These are phyloP conservation scores for Upupa epops DNA, from an alignment of 2,113 vertebrate genomes.

Conservation along the genomic window DNA sequence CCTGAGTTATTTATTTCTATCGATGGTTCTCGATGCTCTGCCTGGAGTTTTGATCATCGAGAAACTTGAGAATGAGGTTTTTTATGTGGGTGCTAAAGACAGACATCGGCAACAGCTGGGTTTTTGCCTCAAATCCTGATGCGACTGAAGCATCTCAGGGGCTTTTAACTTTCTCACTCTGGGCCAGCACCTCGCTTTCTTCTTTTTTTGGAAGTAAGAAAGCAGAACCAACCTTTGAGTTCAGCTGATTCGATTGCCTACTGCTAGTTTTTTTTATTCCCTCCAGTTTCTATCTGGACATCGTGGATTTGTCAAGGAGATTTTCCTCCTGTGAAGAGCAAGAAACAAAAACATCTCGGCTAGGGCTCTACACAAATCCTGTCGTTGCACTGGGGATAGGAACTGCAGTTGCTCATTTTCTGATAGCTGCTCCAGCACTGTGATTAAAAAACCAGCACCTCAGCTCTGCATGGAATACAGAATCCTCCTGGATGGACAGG, in stretches of 20 bases:
- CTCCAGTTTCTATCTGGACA: conserved; percentile 6
- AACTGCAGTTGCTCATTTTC: neutral
- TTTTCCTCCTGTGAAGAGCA: conserved; percentile 52
- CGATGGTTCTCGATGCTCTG: neutral
- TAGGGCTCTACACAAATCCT: conserved; percentile 32
- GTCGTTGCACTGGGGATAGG: neutral
- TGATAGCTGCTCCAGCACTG: conserved; percentile 42
- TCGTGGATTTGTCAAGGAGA: conserved; percentile 54
- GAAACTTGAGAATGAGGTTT: conserved; percentile 8
- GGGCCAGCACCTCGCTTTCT: neutral
- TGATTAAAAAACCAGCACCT: conserved; percentile 50
- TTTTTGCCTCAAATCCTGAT: conserved; percentile 9
- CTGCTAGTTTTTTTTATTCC: neutral
- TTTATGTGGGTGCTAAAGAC: neutral
- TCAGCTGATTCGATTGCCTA: neutral
- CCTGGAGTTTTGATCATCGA: conserved; percentile 14
- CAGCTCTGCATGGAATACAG: too few species aligned
- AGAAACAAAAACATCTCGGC: conserved; percentile 54
- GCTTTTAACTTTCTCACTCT: neutral
- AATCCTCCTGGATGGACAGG: too few species aligned
- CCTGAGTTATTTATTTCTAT: neutral
- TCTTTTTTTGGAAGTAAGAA: conserved; percentile 17
- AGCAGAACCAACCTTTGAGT: conserved; percentile 2
- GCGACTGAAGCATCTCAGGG: neutral
- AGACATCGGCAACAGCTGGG: neutral